Percentiles rank a stretch among this genome's conserved stretches.
Evolutionary conservation across 2,113 vertebrate species (phyloP).

Genomic region (Cyanistes caeruleus): DNA sequence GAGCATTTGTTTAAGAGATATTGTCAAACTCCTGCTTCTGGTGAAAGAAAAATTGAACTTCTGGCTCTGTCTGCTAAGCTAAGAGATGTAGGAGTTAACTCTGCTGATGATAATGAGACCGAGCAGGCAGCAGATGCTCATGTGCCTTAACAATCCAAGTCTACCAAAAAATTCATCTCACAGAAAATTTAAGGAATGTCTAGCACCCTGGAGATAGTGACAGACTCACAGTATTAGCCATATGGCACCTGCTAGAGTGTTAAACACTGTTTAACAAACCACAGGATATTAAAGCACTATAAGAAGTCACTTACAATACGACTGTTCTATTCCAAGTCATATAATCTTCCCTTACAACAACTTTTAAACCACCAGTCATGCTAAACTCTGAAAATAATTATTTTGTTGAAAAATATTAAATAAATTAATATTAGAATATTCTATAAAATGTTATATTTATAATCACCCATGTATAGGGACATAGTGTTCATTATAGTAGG

Average conservation of each 20-base stretch:
- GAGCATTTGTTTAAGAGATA: neutral
- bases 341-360: neutral
- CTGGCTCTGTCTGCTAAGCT: constrained; percentile 25
- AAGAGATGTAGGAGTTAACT: constrained; percentile 78
- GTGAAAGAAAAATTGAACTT: constrained; percentile 18
- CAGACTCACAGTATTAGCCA: constrained; percentile 62
- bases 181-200: constrained; percentile 74
- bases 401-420: neutral
- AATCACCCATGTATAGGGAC: neutral
- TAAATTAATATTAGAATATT: neutral
- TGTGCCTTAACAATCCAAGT: constrained; percentile 90
- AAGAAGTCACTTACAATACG: constrained; percentile 75
- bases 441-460: neutral
- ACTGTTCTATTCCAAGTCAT: neutral
- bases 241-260: constrained; percentile 89
- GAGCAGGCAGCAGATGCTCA: constrained; percentile 90
- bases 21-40: neutral
- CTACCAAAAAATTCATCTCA: constrained; percentile 73
- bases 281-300: constrained; percentile 75
- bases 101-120: constrained; percentile 85
- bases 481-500: neutral
- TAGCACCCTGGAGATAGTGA: constrained; percentile 77
- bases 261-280: constrained; percentile 79
- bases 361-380: neutral
- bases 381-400: neutral